Conservation (phyloP, 2,888 invertebrate species). For the Scrobipalpa atriplicella region DNA sequence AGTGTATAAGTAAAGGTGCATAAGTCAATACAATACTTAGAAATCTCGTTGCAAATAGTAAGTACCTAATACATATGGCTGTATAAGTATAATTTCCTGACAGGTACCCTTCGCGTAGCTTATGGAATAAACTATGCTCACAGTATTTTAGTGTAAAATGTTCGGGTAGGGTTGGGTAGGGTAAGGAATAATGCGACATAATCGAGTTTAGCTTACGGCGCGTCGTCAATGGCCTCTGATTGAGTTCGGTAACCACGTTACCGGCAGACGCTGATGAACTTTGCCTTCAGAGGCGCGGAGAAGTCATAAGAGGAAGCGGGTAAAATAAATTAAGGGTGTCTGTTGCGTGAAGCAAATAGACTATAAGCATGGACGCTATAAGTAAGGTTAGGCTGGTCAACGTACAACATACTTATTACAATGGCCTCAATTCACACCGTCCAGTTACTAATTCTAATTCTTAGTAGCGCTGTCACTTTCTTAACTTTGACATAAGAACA, state of each 20-base stretch:
- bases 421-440: too few relatives aligned
- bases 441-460: too few relatives aligned
- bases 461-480: too few relatives aligned
- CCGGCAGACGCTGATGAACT: slow-evolving; percentile 73
- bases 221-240: slow-evolving; percentile 74
- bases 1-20: too few relatives aligned
- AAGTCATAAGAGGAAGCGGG: slow-evolving; percentile 40
- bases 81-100: neutral
- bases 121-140: neutral
- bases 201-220: slow-evolving; percentile 68
- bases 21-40: too few relatives aligned
- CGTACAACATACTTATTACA: too few relatives aligned
- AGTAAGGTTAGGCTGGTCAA: too few relatives aligned
- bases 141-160: slow-evolving; percentile 7
- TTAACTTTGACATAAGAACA: too few relatives aligned
- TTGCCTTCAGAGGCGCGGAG: slow-evolving; percentile 46
- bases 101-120: neutral
- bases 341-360: too few relatives aligned
- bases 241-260: slow-evolving; percentile 75
- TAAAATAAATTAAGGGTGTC: too few relatives aligned
- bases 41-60: neutral
- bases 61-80: neutral
- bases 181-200: slow-evolving; percentile 68
- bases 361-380: too few relatives aligned
- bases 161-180: slow-evolving; percentile 33